These are phyloP conservation scores for Omphaloscelis lunosa DNA, from an alignment of 2,888 invertebrate species.

Conservation along the genomic window DNA sequence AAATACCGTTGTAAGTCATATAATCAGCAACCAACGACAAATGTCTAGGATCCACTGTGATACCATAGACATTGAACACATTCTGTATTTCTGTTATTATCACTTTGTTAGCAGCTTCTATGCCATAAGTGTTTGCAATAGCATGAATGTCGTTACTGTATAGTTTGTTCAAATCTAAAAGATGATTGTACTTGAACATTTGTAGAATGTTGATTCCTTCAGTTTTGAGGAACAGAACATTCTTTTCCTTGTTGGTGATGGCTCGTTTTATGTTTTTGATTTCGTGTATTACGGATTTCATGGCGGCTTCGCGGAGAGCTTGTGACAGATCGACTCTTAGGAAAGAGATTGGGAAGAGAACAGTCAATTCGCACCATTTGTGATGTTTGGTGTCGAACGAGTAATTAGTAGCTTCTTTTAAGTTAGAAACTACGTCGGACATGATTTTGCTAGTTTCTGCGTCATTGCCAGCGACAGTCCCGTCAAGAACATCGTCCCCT, in stretches of 20 bases:
- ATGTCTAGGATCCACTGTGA: slow-evolving; percentile 98
- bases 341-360: slow-evolving; percentile 91
- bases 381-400: slow-evolving; percentile 94
- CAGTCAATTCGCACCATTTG: slow-evolving; percentile 96
- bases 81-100: slow-evolving; percentile 98
- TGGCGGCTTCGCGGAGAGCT: slow-evolving; percentile 93
- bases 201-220: slow-evolving; percentile 98
- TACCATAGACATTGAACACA: slow-evolving; percentile 99
- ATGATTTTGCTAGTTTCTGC: slow-evolving; percentile 78
- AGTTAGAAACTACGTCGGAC: slow-evolving; percentile 82
- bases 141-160: slow-evolving; percentile 98
- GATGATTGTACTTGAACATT: slow-evolving; percentile 95
- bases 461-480: slow-evolving; percentile 69
- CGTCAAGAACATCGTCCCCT: slow-evolving; percentile 74
- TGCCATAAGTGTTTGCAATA: slow-evolving; percentile 97
- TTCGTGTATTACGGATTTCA: slow-evolving; percentile 94
- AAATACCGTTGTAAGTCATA: slow-evolving; percentile 98
- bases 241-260: slow-evolving; percentile 93
- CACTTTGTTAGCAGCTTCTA: slow-evolving; percentile 98
- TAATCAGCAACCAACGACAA: slow-evolving; percentile 98
- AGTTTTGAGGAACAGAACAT: slow-evolving; percentile 94
- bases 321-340: slow-evolving; percentile 93
- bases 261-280: slow-evolving; percentile 95
- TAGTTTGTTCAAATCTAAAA: slow-evolving; percentile 95
- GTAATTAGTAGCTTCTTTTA: slow-evolving; percentile 91